Conservation (phyloP, 2,797 vertebrate genomes). For the Myripristis murdjan region DNA sequence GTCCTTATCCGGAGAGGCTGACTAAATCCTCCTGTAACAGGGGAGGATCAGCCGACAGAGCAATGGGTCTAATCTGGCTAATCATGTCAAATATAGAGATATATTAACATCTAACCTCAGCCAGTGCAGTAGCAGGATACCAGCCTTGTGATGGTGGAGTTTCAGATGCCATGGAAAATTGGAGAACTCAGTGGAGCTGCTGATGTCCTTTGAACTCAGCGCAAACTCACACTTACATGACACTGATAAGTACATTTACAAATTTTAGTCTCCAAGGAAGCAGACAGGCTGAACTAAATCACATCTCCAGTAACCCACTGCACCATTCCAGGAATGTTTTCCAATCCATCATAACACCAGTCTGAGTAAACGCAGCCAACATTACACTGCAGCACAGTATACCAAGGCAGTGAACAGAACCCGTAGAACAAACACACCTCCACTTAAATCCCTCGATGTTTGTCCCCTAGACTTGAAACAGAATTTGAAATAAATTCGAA, state of each 20-base stretch:
- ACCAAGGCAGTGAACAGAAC: no score
- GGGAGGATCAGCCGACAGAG: constrained; percentile 57
- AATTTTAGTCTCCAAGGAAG: constrained; percentile 10
- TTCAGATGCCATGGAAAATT: constrained; percentile 38
- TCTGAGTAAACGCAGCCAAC: no score
- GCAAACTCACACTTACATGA: constrained; percentile 36
- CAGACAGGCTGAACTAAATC: constrained; percentile 27
- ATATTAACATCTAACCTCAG: constrained; percentile 48
- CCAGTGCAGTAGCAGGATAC: constrained; percentile 41
- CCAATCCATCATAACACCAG: no score
- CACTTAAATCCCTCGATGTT: no score
- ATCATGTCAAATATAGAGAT: constrained; percentile 71
- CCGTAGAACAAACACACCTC: no score
- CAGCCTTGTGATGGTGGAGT: constrained; percentile 32
- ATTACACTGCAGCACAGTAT: no score
- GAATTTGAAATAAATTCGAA: no score
- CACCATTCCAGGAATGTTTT: no score
- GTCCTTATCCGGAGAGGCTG: constrained; percentile 61
- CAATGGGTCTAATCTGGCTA: constrained; percentile 69
- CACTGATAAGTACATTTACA: constrained; percentile 24
- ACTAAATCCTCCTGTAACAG: constrained; percentile 71
- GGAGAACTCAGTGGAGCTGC: neutral
- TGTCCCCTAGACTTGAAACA: no score
- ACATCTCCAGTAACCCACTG: no score
- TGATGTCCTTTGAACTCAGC: constrained; percentile 9